Base-by-base conservation (phyloP, 2,113 vertebrate genomes). In the Hystrix cristata region DNA sequence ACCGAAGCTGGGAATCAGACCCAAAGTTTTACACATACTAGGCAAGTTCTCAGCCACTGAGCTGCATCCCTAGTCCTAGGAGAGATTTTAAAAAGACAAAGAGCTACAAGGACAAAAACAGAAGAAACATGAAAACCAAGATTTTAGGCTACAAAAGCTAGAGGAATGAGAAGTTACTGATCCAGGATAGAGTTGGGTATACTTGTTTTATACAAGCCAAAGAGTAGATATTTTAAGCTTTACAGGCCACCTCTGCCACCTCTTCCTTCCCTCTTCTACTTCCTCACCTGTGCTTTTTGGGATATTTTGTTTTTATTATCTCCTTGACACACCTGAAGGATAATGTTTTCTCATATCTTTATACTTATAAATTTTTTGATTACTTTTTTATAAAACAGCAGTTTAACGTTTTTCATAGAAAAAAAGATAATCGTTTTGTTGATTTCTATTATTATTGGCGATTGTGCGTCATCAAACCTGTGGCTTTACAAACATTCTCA, bases 141-240 rank as follows among this genome's bases (percentile, higher is more conserved):
- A 89, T 89, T 94, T 94, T 51, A 27, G 34, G 55, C 89, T 12
- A n/a, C 74, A 29, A 16, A 72, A 72, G 46, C 83, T 55, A 79
- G 43, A 81, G 23, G 15, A 94, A 55, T 76, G 29, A 94, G n/a
- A 55, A 59, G 64, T 57, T 89, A 71, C n/a, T 95, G 27, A 67
- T 38, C 7, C 80, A 82, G 59, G 87, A 86, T 11, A 84, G 29
- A 53, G 2, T 76, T 74, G 80, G 67, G 25, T 69, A 90, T 7
- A 72, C 34, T 71, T 64, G 53, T 92, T 81, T 60, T 82, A 21
- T 69, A 57, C 43, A 64, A 16, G 43, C 9, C 31, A 64, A 51
- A 48, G 55, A 92, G 80, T 81, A 86, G 86, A 71, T 89, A 78
- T 34, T 93, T 85, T 81, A 65, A 23, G 2, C 18, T 89, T 94